Conservation (phyloP, 2,113 vertebrate species). For the Vicugna pacos region DNA sequence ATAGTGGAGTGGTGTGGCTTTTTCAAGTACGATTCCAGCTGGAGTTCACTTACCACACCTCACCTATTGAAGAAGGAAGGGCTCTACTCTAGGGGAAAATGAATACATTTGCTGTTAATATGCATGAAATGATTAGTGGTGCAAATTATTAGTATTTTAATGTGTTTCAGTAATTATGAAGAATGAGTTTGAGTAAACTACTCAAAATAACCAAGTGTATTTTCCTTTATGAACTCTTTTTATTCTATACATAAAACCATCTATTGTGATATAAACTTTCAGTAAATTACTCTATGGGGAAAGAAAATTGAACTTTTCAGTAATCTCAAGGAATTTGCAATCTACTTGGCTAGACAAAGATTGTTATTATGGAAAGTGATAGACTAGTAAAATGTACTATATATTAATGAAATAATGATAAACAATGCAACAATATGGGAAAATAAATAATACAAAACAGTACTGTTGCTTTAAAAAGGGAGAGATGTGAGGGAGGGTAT, state of each 20-base stretch:
- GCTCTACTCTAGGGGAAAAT: constrained; percentile 13
- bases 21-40: constrained; percentile 39
- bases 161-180: neutral
- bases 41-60: neutral
- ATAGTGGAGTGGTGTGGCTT: neutral
- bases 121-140: constrained; percentile 52
- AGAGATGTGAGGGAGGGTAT: neutral
- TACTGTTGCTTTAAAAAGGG: neutral
- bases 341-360: neutral
- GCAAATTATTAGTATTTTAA: constrained; percentile 35
- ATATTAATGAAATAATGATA: neutral
- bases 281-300: neutral
- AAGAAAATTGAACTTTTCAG: neutral
- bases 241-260: neutral
- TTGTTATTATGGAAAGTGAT: neutral
- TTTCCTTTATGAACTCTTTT: neutral
- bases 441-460: neutral
- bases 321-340: neutral
- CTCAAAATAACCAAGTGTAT: neutral
- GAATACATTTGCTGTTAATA: constrained; percentile 43
- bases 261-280: neutral
- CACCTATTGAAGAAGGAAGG: constrained; percentile 22
- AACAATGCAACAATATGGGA: neutral
- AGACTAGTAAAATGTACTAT: neutral
- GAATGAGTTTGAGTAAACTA: neutral